Evolutionary conservation across 1,140 invertebrate species (phyloP), one percentile per base, ranked within the genome.

Genomic region (Patella vulgata): DNA sequence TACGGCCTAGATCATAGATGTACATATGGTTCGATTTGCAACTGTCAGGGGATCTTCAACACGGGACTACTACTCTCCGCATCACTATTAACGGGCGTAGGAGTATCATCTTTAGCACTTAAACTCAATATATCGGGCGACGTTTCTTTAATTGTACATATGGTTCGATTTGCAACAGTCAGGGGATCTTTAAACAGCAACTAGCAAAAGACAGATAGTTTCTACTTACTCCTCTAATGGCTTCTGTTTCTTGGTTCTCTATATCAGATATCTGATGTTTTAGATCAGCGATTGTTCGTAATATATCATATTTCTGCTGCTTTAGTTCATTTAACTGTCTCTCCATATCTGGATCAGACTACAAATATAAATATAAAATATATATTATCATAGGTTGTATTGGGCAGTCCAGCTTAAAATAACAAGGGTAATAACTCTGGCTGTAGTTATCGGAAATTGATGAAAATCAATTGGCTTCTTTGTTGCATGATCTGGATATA

Each of bases 171-270:
- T n/a, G n/a, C n/a, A n/a, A n/a, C n/a, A n/a, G n/a, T n/a, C n/a
- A n/a, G n/a, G n/a, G n/a, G n/a, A n/a, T n/a, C n/a, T n/a, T n/a
- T n/a, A n/a, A n/a, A n/a, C n/a, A n/a, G n/a, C n/a, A n/a, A n/a
- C n/a, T n/a, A n/a, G n/a, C n/a, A n/a, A n/a, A n/a, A n/a, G n/a
- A n/a, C n/a, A n/a, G n/a, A n/a, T n/a, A n/a, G n/a, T n/a, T n/a
- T n/a, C n/a, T 14, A 66, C 63, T 61, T 83, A 93, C 92, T 88
- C 93, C 92, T 87, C 91, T 86, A 33, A 91, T 87, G 23, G 92
- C 89, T 82, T 95, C 92, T 78, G 92, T 91, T 75, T 93, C 91
- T 75, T 93, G 92, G 23, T 88, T 88, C 74, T 93, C 90, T 51
- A 94, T 90, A 72, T 93, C 92, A 1, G 89, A 86, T 63, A 94